Evolutionary conservation across 2,797 vertebrate species (phyloP).

Genomic region (Clarias laeviceps): DNA sequence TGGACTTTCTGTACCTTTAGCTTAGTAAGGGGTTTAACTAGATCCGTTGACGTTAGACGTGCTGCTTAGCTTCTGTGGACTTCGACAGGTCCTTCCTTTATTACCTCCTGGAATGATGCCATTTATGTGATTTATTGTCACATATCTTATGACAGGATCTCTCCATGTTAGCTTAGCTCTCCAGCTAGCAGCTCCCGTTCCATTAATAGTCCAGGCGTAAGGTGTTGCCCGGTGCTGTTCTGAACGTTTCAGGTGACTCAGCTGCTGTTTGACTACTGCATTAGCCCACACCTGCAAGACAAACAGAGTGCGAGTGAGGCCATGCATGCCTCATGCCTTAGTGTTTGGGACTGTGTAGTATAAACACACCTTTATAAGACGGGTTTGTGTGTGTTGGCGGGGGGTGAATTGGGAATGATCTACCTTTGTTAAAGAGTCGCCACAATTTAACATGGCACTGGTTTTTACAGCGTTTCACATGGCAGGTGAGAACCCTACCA

Average conservation of each 20-base stretch:
- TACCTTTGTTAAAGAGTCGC: too few species aligned
- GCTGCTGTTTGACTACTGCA: slow-evolving; percentile 72
- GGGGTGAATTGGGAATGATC: background rate
- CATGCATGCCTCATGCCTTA: slow-evolving; percentile 59
- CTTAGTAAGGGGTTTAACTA: background rate
- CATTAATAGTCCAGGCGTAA: slow-evolving; percentile 20
- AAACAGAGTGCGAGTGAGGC: slow-evolving; percentile 66
- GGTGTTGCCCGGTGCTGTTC: slow-evolving; percentile 59
- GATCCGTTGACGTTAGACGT: background rate
- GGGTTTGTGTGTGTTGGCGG: slow-evolving; percentile 21
- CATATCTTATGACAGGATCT: slow-evolving; percentile 5
- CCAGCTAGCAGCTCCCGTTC: slow-evolving; percentile 24
- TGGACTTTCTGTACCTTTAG: background rate
- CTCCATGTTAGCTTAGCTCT: slow-evolving; percentile 23
- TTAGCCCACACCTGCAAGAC: slow-evolving; percentile 75
- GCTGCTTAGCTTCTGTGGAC: slow-evolving; percentile 14
- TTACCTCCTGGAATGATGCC: slow-evolving; percentile 29
- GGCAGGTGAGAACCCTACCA: too few species aligned
- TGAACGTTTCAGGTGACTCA: slow-evolving; percentile 65
- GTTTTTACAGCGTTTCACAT: too few species aligned
- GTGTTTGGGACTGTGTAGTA: slow-evolving; percentile 63
- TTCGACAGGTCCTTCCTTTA: slow-evolving; percentile 28
- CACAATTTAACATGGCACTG: too few species aligned
- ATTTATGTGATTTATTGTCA: slow-evolving; percentile 43
- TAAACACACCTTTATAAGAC: slow-evolving; percentile 61